phyloP scores from a whole-genome alignment of 2,888 invertebrate genomes.

The Metalampra italica region DNA sequence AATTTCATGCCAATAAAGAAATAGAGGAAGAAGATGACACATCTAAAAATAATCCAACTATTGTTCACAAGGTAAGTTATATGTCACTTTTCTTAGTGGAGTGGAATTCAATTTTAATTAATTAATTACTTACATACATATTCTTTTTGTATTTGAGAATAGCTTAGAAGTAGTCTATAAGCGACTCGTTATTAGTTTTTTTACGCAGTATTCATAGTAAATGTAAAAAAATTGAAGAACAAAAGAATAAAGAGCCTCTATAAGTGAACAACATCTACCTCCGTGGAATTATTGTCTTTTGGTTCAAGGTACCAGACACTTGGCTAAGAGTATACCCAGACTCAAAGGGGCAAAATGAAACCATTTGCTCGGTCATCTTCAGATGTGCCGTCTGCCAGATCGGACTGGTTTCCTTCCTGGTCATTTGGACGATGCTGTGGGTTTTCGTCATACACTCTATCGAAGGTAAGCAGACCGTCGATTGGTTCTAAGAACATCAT shows the following conservation, averaged over 20 bases:
- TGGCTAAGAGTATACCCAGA: conserved; percentile 79
- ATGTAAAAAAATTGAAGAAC: too few species aligned
- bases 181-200: too few species aligned
- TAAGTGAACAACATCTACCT: too few species aligned
- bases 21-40: background rate
- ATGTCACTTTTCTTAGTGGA: background rate
- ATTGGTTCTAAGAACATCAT: background rate
- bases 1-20: background rate
- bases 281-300: background rate
- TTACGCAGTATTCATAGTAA: too few species aligned
- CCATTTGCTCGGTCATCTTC: conserved; percentile 51
- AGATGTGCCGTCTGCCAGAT: conserved; percentile 77
- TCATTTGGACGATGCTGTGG: conserved; percentile 81
- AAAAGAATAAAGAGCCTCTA: too few species aligned
- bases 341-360: conserved; percentile 50
- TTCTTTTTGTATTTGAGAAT: too few species aligned
- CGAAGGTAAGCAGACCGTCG: conserved; percentile 79
- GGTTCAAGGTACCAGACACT: conserved; percentile 34
- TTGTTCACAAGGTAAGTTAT: conserved; percentile 31
- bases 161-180: too few species aligned
- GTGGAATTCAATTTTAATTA: conserved; percentile 1
- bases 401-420: conserved; percentile 78
- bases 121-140: too few species aligned
- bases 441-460: conserved; percentile 81
- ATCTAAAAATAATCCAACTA: conserved; percentile 6